Conservation (phyloP, 1,140 invertebrate species). For the Drosophila athabasca region DNA sequence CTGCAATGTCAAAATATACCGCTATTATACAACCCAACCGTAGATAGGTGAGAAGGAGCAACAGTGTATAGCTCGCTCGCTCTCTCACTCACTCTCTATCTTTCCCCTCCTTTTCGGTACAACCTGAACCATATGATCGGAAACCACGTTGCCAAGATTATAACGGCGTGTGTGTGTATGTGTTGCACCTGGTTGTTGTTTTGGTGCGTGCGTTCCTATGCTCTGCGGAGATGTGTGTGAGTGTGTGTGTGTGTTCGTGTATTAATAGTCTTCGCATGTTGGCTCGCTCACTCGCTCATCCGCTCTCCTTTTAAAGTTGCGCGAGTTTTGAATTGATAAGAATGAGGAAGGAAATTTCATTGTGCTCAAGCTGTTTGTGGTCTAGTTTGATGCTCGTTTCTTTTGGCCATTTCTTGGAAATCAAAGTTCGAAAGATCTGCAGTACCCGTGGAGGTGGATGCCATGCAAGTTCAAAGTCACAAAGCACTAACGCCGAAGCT, state of each 20-base stretch:
- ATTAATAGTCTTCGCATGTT: conserved; percentile 16
- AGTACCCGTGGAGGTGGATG: conserved; percentile 4
- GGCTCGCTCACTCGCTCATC: conserved; percentile 1
- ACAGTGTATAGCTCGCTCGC: conserved; percentile 3
- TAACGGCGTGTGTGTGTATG: conserved; percentile 35
- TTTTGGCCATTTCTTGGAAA: conserved; percentile 13
- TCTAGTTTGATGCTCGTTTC: too few species aligned
- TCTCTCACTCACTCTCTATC: background rate
- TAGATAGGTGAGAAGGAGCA: conserved; percentile 18
- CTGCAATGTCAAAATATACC: conserved; percentile 7
- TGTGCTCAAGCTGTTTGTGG: background rate
- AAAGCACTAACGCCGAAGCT: conserved; percentile 29
- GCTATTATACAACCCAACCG: conserved; percentile 49
- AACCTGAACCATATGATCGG: conserved; percentile 67
- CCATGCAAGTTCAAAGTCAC: conserved; percentile 70
- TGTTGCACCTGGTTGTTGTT: conserved; percentile 57
- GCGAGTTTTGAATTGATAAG: conserved; percentile 3
- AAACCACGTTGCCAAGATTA: conserved; percentile 78
- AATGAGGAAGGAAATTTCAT: conserved; percentile 1
- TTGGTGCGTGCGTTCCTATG: conserved; percentile 26
- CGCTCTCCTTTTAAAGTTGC: conserved; percentile 7
- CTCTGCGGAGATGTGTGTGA: background rate
- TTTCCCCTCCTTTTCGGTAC: background rate
- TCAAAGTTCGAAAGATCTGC: conserved; percentile 24
- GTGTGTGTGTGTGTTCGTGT: conserved; percentile 12